Conservation (phyloP, 2,113 vertebrate genomes). For the Leucosticte australis region DNA sequence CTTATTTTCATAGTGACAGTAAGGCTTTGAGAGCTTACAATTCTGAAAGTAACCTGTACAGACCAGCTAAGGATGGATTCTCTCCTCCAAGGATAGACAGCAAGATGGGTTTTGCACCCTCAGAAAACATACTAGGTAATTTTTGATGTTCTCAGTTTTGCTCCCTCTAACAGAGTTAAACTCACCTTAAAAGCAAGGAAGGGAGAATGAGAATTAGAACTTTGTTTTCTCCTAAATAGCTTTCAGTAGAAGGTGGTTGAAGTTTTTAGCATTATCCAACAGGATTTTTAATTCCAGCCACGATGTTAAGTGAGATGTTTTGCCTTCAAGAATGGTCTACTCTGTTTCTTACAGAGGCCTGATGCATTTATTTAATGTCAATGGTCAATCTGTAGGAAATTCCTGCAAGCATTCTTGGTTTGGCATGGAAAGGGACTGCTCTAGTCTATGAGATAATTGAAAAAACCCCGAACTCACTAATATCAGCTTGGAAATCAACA, state of each 20-base stretch:
- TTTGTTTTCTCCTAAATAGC: neutral
- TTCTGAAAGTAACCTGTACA: neutral
- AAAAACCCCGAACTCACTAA: fast-evolving
- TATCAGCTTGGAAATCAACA: neutral
- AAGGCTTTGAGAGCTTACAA: neutral
- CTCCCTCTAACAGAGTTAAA: neutral
- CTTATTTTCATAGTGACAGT: neutral
- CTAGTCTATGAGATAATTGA: neutral
- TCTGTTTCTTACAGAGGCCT: neutral
- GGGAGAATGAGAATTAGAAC: neutral
- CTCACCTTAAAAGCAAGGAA: neutral
- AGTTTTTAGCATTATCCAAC: neutral
- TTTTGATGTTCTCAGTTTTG: neutral
- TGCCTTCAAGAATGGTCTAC: neutral
- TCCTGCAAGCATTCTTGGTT: neutral
- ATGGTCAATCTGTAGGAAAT: neutral
- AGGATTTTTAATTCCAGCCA: neutral
- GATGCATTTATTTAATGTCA: neutral
- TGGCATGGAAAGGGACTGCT: neutral
- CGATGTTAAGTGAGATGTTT: neutral
- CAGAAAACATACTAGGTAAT: neutral
- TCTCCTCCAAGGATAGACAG: neutral
- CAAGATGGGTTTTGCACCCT: neutral
- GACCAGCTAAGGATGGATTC: neutral
- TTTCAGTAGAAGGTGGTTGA: neutral